Evolutionary conservation across 92 coral and sea anemone species (phyloP), one percentile per base, ranked within the genome.

Genomic region (Phenganax marumi): DNA sequence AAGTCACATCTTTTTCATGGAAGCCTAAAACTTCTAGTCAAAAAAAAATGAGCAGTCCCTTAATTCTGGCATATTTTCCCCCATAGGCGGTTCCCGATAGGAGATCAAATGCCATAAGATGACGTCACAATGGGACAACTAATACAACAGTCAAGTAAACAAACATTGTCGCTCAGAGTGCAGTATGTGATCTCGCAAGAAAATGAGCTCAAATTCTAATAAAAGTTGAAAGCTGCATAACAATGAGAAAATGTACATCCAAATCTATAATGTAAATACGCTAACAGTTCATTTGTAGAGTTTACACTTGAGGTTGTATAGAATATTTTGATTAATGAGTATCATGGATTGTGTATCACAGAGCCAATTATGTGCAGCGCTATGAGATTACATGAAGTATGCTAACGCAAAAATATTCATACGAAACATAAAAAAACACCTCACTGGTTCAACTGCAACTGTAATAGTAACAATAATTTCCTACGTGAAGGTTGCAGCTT

Each of bases 41-140:
- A 12, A 24, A 1, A 1, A 23, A 25, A 33, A 66, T 66, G 72
- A 66, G 1, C 33, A 19, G 18, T 6, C 21, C 19, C n/a, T 63
- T 78, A 78, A 78, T 78, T 63, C 73, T 78, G 33, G 83, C 83
- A 47, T 78, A 61, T 78, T 77, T 58, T 77, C 50, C 50, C 50
- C 61, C 21, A 61, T 62, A 78, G 83, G 73, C 73, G 49, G 51
- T 26, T 77, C 81, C 61, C 83, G 21, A 13, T 78, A 78, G 63
- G 47, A 61, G 49, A 52, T 62, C 47, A 50, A 61, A 62, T 66
- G 48, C 72, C 18, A 66, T 19, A 66, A 66, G 72, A 66, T 66
- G 48, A 66, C 72, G 72, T 12, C 72, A 66, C 19, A 66, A 66
- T 66, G 72, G 72, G 24, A 17, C 14, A 25, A 3, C 72, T 66